A percentile compares a stretch with the other conserved stretches of the same genome.
phyloP scores from a whole-genome alignment of 2,113 vertebrate genomes.

The Colinus virginianus region DNA sequence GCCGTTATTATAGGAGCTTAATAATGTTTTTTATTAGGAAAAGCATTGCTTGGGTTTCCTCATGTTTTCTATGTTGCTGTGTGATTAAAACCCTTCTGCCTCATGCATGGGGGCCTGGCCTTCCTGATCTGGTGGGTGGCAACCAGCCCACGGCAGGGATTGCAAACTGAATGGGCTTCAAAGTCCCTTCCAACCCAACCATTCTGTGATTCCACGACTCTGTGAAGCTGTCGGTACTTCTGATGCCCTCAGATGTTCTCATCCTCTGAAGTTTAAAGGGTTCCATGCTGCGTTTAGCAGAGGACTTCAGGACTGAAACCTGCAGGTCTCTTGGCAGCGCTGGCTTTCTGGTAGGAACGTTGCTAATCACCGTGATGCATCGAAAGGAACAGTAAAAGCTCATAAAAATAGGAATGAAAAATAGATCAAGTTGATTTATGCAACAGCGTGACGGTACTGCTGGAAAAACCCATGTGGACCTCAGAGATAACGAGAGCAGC shows the following conservation, averaged over 20 bases:
- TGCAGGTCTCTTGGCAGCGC: fast-evolving
- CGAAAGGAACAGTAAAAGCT: background rate
- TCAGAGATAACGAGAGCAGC: background rate
- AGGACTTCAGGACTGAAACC: background rate
- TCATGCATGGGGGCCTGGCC: background rate
- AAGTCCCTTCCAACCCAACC: background rate
- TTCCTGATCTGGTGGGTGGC: background rate
- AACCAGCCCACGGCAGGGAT: background rate
- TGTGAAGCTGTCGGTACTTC: background rate
- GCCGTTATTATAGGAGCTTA: background rate
- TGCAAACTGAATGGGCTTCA: background rate
- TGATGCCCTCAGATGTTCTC: background rate
- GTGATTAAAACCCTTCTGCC: background rate
- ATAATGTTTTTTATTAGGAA: slow-evolving; percentile 19
- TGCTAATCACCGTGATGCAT: background rate
- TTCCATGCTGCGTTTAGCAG: background rate
- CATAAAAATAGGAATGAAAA: background rate
- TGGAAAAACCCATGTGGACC: background rate
- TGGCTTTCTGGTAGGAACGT: background rate
- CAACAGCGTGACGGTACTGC: fast-evolving
- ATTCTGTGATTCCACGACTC: background rate
- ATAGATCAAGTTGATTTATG: background rate
- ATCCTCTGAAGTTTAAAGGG: background rate
- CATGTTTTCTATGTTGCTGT: background rate
- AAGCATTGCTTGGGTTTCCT: background rate